phyloP scores from a whole-genome alignment of 2,888 invertebrate genomes.

The Camptogramma bilineatum region DNA sequence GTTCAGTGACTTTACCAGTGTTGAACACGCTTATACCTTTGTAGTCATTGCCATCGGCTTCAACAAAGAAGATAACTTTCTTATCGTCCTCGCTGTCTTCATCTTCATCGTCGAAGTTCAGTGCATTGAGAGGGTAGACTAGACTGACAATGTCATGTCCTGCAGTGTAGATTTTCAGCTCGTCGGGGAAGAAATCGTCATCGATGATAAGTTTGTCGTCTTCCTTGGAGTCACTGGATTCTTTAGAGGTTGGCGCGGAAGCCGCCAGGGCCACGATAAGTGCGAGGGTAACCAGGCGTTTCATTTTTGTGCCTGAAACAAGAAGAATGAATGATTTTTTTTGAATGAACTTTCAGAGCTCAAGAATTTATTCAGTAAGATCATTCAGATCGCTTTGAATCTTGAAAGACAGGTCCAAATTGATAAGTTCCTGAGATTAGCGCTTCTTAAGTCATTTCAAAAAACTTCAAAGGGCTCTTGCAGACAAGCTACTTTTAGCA shows the following conservation, averaged over 20 bases:
- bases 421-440: too few species aligned
- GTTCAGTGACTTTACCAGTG: constrained; percentile 47
- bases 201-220: constrained; percentile 24
- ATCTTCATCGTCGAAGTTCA: constrained; percentile 37
- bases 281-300: constrained; percentile 23
- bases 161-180: constrained; percentile 44
- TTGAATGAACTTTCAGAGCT: too few species aligned
- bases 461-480: too few species aligned
- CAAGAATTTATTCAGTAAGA: not conserved
- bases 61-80: constrained; percentile 34
- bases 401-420: too few species aligned
- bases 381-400: too few species aligned
- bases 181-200: constrained; percentile 27
- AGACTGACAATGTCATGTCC: constrained; percentile 57
- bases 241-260: constrained; percentile 36
- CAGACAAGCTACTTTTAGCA: too few species aligned
- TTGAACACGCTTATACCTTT: constrained; percentile 57
- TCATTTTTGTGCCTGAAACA: constrained; percentile 42
- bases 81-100: constrained; percentile 4
- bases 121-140: constrained; percentile 51
- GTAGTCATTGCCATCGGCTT: constrained; percentile 55
- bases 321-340: not conserved
- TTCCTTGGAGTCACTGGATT: constrained; percentile 6
- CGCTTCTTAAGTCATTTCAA: too few species aligned
- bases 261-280: constrained; percentile 34